Base-by-base conservation (phyloP, 2,888 invertebrate species). In the Caenorhabditis wallacei region DNA sequence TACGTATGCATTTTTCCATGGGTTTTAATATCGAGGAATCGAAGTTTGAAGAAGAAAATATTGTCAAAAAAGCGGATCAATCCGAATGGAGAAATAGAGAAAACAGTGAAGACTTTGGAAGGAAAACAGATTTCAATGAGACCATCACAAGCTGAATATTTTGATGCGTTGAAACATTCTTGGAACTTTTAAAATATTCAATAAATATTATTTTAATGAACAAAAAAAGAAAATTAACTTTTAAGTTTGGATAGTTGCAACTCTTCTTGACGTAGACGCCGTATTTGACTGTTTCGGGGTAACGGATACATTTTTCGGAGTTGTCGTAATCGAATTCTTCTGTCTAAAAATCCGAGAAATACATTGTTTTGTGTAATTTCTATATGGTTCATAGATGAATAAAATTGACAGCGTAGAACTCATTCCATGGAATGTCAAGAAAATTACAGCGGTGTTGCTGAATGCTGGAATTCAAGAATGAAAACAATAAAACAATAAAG, bases 121-220 rank as follows among this genome's bases (percentile, higher is more conserved):
- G 81, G 81, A 18, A 57, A 56, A 8, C 66, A 59, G 26, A 76
- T 82, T 8, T 71, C 75, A 35, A 48, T 76, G 66, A 24, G 63
- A 7, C 71, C 64, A 10, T 76, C 81, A 35, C 81, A 82, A 26
- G 18, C 40, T n/a, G 81, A 82, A 53, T 76, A 82, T 59, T 82
- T 82, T 53, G 71, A 76, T 57, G 79, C 79, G 11, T 48, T 79
- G 18, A 53, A 70, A 22, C 51, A 54, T 30, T 79, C 79, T n/a
- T 79, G 79, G 79, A 43, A 57, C 18, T 24, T 11, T 54, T 61
- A 48, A 4, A 13, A 37, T 57, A n/a, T n/a, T n/a, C n/a, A 37
- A 20, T 57, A 2, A 26, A 8, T n/a, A 7, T 24, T 56, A 0
- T 11, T 26, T 26, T 43, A n/a, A 30, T n/a, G n/a, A n/a, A n/a